phyloP scores from a whole-genome alignment of 2,797 vertebrate genomes.

The Florisuga fusca region DNA sequence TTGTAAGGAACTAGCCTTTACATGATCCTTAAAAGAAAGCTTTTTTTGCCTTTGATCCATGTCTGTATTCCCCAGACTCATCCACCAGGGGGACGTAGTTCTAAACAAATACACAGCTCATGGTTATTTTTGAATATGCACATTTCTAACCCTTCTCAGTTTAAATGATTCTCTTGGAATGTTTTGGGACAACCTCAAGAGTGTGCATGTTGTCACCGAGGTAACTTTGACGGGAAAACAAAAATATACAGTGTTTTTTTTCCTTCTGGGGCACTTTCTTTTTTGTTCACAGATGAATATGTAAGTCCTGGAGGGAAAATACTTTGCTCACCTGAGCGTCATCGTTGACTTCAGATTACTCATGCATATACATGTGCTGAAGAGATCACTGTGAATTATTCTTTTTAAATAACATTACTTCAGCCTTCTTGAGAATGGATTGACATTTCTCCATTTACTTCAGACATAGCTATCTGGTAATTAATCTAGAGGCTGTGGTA shows the following conservation, averaged over 20 bases:
- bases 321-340: neutral
- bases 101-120: constrained; percentile 25
- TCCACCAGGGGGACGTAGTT: constrained; percentile 59
- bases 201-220: neutral
- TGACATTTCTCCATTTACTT: neutral
- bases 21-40: neutral
- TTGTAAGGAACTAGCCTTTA: neutral
- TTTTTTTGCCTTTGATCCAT: constrained; percentile 16
- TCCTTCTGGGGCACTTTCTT: neutral
- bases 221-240: neutral
- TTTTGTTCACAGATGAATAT: neutral
- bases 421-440: neutral
- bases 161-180: constrained; percentile 1
- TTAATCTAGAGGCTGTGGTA: neutral
- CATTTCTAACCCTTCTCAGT: constrained; percentile 24
- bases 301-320: neutral
- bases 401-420: neutral
- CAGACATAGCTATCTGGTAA: neutral
- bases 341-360: neutral
- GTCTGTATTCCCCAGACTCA: constrained; percentile 43
- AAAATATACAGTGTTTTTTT: neutral
- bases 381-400: neutral
- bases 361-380: fast-evolving
- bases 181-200: constrained; percentile 10
- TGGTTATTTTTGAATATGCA: constrained; percentile 36